These are phyloP conservation scores for Buphagus erythrorhynchus DNA, from an alignment of 2,797 vertebrate species.

Conservation along the genomic window DNA sequence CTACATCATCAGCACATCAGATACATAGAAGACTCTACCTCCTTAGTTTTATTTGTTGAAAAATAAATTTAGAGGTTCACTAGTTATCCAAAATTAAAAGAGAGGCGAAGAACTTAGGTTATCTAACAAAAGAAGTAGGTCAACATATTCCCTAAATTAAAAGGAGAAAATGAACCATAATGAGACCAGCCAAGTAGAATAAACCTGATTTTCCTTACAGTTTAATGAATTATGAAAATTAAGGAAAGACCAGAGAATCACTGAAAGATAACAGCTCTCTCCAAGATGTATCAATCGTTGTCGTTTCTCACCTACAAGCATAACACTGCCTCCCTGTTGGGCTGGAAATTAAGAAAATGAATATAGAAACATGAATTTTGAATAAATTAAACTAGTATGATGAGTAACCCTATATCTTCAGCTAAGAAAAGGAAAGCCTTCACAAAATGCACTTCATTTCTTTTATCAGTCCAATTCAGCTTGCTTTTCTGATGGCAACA, in stretches of 20 bases:
- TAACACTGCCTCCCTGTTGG: neutral
- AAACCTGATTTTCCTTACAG: neutral
- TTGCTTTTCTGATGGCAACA: neutral
- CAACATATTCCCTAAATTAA: neutral
- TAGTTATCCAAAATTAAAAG: neutral
- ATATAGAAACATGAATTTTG: neutral
- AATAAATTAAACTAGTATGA: neutral
- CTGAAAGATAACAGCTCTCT: neutral
- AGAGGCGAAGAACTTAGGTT: neutral
- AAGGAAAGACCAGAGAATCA: neutral
- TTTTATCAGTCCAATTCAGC: neutral
- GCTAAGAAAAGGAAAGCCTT: neutral
- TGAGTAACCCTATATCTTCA: neutral
- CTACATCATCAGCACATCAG: neutral
- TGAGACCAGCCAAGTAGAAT: neutral
- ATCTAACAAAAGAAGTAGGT: neutral
- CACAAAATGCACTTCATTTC: neutral
- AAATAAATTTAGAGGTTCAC: neutral
- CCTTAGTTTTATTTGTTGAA: neutral
- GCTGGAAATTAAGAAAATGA: neutral
- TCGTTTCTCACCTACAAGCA: neutral
- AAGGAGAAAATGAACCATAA: neutral
- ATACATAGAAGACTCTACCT: neutral
- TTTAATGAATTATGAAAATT: neutral
- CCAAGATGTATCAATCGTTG: neutral